Conservation (phyloP, 2,888 invertebrate species). For the Caenorhabditis sinica region DNA sequence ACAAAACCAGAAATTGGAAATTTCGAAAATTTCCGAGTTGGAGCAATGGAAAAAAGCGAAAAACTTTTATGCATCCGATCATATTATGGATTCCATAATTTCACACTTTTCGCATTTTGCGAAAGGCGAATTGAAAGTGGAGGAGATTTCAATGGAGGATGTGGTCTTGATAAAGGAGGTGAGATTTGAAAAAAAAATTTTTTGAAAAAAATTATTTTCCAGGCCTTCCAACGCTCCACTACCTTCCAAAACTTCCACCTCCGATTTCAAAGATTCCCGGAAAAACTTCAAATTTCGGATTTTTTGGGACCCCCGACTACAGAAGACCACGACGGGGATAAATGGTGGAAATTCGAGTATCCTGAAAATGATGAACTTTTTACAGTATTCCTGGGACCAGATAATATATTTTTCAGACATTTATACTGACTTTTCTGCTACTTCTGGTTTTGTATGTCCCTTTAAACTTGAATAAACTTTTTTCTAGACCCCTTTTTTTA, state of each 20-base stretch:
- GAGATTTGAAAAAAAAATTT: neutral
- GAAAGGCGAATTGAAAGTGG: neutral
- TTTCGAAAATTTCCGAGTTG: neutral
- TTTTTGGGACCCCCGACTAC: neutral
- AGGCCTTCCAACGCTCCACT: neutral
- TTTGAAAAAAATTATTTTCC: neutral
- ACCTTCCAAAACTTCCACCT: neutral
- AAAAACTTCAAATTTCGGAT: neutral
- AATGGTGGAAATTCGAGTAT: neutral
- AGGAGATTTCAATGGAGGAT: neutral
- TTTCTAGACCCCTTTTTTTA: too few species aligned
- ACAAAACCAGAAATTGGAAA: neutral
- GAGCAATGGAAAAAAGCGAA: conserved; percentile 9
- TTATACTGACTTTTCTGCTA: neutral
- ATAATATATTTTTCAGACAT: neutral
- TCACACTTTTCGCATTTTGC: too few species aligned
- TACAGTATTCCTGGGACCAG: neutral
- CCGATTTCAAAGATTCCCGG: neutral
- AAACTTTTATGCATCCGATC: neutral
- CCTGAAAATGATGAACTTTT: neutral
- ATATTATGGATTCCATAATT: neutral
- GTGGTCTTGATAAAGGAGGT: neutral
- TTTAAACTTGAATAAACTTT: neutral
- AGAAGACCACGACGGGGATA: neutral
- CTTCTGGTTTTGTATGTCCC: neutral